These are phyloP conservation scores for Periophthalmus modestus DNA, from an alignment of 2,113 vertebrate species.

Conservation along the genomic window DNA sequence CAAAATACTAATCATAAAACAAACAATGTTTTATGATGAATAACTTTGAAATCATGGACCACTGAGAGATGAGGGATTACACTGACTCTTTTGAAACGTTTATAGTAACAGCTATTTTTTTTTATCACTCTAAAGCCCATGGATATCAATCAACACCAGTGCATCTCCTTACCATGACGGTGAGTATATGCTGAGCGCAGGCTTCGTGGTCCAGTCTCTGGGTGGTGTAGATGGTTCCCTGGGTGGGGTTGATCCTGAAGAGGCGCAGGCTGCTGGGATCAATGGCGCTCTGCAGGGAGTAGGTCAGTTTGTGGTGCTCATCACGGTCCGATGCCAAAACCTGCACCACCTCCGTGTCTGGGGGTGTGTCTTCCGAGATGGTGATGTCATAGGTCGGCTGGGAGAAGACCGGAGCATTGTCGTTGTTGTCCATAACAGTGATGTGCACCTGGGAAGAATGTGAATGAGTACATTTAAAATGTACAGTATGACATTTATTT, in stretches of 20 bases:
- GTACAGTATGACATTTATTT: too few species aligned
- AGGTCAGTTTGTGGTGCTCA: conserved; percentile 88
- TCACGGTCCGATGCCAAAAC: conserved; percentile 92
- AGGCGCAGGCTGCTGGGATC: conserved; percentile 87
- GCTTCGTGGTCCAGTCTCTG: conserved; percentile 93
- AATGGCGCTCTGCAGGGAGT: conserved; percentile 90
- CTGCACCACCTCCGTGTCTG: conserved; percentile 90
- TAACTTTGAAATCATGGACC: too few species aligned
- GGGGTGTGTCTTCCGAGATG: conserved; percentile 89
- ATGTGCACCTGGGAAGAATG: conserved; percentile 86
- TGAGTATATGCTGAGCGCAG: conserved; percentile 90
- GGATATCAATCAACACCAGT: not conserved
- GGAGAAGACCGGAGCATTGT: conserved; percentile 93
- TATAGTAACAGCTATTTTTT: too few species aligned
- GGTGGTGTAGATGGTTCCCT: conserved; percentile 84
- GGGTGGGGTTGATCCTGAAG: conserved; percentile 88
- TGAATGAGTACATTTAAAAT: not conserved
- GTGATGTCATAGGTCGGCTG: conserved; percentile 88
- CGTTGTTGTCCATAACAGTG: conserved; percentile 92
- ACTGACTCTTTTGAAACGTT: too few species aligned
- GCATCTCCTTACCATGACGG: conserved; percentile 83
- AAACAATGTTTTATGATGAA: too few species aligned
- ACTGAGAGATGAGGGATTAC: too few species aligned
- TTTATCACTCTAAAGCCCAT: too few species aligned
- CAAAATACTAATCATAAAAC: too few species aligned